phyloP scores from a whole-genome alignment of 2,888 invertebrate species.

The Norana najaformis region DNA sequence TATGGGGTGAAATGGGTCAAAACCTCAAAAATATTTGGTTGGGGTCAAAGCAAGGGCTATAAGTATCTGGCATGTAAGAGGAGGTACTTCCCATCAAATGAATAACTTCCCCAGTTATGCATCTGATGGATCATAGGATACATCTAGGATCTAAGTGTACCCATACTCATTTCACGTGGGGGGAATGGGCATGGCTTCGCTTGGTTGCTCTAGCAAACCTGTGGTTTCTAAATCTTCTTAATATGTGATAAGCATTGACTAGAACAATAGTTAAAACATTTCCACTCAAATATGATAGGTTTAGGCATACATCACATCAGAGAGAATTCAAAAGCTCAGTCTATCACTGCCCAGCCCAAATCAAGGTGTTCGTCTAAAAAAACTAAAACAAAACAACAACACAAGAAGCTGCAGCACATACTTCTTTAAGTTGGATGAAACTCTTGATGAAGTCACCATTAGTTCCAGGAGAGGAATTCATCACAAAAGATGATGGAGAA shows the following conservation, averaged over 20 bases:
- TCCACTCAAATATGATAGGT: not conserved
- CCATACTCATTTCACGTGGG: no score
- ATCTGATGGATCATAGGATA: no score
- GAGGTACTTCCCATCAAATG: no score
- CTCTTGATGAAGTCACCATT: slow-evolving; percentile 44
- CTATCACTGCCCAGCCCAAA: no score
- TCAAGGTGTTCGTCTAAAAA: not conserved
- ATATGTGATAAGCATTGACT: no score
- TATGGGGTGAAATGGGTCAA: no score
- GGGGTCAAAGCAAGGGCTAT: no score
- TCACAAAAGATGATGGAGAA: not conserved
- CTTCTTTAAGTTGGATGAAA: slow-evolving; percentile 42
- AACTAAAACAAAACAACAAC: slow-evolving; percentile 1
- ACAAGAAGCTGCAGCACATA: slow-evolving; percentile 30
- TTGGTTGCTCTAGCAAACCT: not conserved
- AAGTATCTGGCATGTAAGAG: no score
- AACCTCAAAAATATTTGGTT: no score
- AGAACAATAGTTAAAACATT: not conserved
- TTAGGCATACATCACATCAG: not conserved
- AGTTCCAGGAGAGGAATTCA: not conserved
- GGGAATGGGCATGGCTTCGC: not conserved
- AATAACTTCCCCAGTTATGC: no score
- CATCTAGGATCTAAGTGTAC: no score
- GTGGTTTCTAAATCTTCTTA: not conserved
- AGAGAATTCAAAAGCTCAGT: not conserved